Conservation (phyloP, 2,797 vertebrate species). For the Phrynocephalus guinanensis region DNA sequence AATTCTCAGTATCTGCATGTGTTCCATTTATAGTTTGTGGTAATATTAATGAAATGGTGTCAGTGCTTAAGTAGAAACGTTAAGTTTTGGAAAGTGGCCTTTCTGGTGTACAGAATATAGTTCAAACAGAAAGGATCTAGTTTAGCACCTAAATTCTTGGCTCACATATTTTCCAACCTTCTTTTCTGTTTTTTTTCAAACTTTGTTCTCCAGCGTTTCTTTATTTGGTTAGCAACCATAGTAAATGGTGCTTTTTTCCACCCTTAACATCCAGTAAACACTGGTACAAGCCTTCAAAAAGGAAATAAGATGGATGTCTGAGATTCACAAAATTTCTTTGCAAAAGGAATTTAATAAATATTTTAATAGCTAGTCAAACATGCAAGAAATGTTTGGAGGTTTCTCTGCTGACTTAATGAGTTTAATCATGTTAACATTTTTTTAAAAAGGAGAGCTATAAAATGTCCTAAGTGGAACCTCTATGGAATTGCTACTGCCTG, state of each 20-base stretch:
- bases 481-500: conserved; percentile 48
- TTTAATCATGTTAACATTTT: conserved; percentile 13
- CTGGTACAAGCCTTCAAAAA: conserved; percentile 25
- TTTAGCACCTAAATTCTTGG: conserved; percentile 21
- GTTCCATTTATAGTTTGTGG: not conserved
- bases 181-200: conserved; percentile 40
- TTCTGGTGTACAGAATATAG: conserved; percentile 5
- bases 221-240: conserved; percentile 9
- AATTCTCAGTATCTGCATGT: conserved; percentile 6
- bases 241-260: not conserved
- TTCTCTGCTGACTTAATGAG: conserved; percentile 36
- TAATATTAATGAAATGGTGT: conserved; percentile 27
- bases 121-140: conserved; percentile 16
- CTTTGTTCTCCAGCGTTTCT: not conserved
- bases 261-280: not conserved
- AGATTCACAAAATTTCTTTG: conserved; percentile 22
- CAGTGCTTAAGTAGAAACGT: not conserved
- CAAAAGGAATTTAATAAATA: conserved; percentile 33
- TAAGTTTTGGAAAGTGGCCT: not conserved
- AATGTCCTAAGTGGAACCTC: conserved; percentile 53
- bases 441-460: conserved; percentile 16
- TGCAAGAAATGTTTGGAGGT: not conserved
- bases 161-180: conserved; percentile 31
- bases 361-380: conserved; percentile 24
- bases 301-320: conserved; percentile 1